Percentiles rank a stretch among this genome's conserved stretches.
These are phyloP conservation scores for Dryadula phaetusa DNA, from an alignment of 2,888 invertebrate species.

Conservation along the genomic window DNA sequence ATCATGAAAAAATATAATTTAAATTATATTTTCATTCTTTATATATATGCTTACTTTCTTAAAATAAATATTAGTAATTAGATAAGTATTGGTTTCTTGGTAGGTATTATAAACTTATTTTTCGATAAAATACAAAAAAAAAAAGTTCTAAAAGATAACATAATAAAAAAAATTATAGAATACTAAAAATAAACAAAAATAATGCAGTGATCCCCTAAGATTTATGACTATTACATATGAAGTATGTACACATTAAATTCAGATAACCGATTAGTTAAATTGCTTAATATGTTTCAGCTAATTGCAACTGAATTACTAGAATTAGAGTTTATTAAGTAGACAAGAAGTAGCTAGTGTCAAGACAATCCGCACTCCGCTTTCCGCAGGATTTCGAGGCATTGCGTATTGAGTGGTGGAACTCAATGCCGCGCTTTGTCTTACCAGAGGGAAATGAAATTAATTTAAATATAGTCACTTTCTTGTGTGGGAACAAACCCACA, in stretches of 20 bases:
- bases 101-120: too few relatives aligned
- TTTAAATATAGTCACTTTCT: too few relatives aligned
- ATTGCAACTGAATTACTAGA: background rate
- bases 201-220: slow-evolving; percentile 11
- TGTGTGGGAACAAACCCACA: too few relatives aligned
- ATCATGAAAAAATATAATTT: background rate
- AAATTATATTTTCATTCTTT: background rate
- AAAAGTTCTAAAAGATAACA: background rate
- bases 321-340: background rate
- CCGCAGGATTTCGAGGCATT: too few relatives aligned
- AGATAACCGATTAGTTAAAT: background rate
- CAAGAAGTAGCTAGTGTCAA: too few relatives aligned
- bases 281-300: background rate
- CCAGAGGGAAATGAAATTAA: too few relatives aligned
- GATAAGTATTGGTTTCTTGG: too few relatives aligned
- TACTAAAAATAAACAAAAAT: slow-evolving; percentile 8
- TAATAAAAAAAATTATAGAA: background rate
- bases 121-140: background rate
- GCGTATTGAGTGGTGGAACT: too few relatives aligned
- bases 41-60: too few relatives aligned
- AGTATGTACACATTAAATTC: background rate
- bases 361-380: too few relatives aligned
- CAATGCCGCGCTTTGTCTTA: too few relatives aligned
- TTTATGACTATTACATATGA: background rate
- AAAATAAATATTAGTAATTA: too few relatives aligned